A percentile compares a stretch with the other conserved stretches of the same genome.
These are phyloP conservation scores for Dromius quadrimaculatus DNA, from an alignment of 2,888 invertebrate species.

Conservation along the genomic window DNA sequence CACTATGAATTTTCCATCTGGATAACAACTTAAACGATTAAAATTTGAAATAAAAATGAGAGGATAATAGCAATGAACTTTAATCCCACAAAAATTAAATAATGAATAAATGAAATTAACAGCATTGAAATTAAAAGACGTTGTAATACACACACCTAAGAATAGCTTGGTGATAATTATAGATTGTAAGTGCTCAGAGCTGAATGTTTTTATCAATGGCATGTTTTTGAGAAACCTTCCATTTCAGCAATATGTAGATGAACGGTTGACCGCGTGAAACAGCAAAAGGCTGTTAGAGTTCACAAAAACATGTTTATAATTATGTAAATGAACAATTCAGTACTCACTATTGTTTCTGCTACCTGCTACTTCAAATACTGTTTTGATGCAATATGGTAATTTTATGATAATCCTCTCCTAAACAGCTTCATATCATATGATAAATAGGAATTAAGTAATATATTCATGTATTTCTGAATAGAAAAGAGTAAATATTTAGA, in stretches of 20 bases:
- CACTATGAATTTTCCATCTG: too few relatives aligned
- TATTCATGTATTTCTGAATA: too few relatives aligned
- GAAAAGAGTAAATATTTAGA: slow-evolving; percentile 3
- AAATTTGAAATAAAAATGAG: too few relatives aligned
- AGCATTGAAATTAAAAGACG: too few relatives aligned
- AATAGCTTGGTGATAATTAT: background rate
- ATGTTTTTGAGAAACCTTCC: slow-evolving; percentile 2
- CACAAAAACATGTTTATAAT: slow-evolving; percentile 37
- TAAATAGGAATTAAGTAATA: too few relatives aligned
- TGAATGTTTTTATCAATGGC: slow-evolving; percentile 15
- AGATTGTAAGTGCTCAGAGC: background rate
- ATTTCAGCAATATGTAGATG: background rate
- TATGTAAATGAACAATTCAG: slow-evolving; percentile 31
- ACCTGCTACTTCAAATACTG: background rate
- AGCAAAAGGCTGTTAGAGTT: slow-evolving; percentile 40
- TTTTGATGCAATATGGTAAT: slow-evolving; percentile 3
- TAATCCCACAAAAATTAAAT: too few relatives aligned
- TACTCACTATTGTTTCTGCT: slow-evolving; percentile 20
- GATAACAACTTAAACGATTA: too few relatives aligned
- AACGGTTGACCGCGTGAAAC: slow-evolving; percentile 18
- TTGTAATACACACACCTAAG: background rate
- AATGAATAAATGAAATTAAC: too few relatives aligned
- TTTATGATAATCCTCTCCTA: too few relatives aligned
- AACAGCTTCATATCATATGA: too few relatives aligned
- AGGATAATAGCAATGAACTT: too few relatives aligned